Evolutionary conservation across 2,113 vertebrate species (phyloP), one percentile per base, ranked within the genome.

Genomic region (Passer montanus): DNA sequence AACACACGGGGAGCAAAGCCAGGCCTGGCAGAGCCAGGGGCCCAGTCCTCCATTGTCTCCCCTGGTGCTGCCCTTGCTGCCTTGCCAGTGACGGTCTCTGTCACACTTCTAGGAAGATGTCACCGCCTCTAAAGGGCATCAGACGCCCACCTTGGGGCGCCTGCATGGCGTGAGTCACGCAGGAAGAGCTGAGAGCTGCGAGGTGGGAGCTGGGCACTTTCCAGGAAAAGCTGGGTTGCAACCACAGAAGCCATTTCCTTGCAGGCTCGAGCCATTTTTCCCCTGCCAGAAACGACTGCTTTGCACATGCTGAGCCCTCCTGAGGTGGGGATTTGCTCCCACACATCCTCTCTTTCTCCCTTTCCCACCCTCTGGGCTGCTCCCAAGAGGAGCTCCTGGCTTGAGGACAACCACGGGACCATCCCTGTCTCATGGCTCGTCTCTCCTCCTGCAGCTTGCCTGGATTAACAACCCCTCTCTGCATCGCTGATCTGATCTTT

Each of bases 131-230:
- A 5, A 39, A 75, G 44, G 56, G 10, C 37, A 37, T 55, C 18
- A 18, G 37, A 62, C 79, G 37, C 76, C 93, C 93, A 81, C 92
- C 67, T 41, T 28, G 0, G 2, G 41, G 75, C 88, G 35, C 4
- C 43, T 22, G 64, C 39, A 1, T 2, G 68, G 59, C 6, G 2
- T 86, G 90, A 97, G 60, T 95, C 95, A 90, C 0, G 64, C 95
- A 90, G 92, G 93, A 60, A 81, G 84, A 95, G 86, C 22, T 2
- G 14, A 84, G 81, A 86, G 91, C 23, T 2, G 49, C 2, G 63
- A 91, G 94, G 75, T 91, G 95, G 94, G 82, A 97, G 92, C 72
- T 78, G 93, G 93, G 94, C 92, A 68, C 83, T 92, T 96, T 90
- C 96, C 92, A 93, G 79, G 94, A 96, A 95, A 95, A 96, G 75